Base-by-base conservation (phyloP, 35 echinoderm and acorn worm species). In the Ptychodera flava region DNA sequence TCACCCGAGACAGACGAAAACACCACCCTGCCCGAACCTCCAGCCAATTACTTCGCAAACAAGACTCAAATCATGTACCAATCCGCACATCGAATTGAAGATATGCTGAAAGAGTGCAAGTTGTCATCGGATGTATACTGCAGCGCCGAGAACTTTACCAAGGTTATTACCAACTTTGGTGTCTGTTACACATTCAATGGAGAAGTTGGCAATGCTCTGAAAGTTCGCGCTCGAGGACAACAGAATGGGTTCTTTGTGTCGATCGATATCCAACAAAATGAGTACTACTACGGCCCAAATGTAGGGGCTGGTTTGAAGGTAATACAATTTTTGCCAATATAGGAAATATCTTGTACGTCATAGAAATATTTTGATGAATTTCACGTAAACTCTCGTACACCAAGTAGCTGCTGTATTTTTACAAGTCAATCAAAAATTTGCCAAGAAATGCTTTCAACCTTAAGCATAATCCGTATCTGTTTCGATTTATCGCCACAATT, bases 291-390 rank as follows among this genome's bases (percentile, higher is more conserved):
- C 36, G 84, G 85, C 22, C 31, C n/a, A 31, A 85, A 90, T 32
- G 88, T 45, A 10, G 89, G 89, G 1, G 89, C 92, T 76, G 92
- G 92, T 32, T 84, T 94, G n/a, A 94, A 91, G 92, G 92, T 94
- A 93, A 64, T 64, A 12, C 22, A 22, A 64, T 64, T 12, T 12
- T 12, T n/a, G n/a, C n/a, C n/a, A n/a, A n/a, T n/a, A n/a, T n/a
- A n/a, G n/a, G n/a, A n/a, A n/a, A n/a, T n/a, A n/a, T n/a, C n/a
- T n/a, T n/a, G n/a, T n/a, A n/a, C n/a, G n/a, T n/a, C n/a, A n/a
- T n/a, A n/a, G n/a, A n/a, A n/a, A n/a, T n/a, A n/a, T n/a, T n/a
- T n/a, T n/a, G n/a, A n/a, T n/a, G n/a, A n/a, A n/a, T n/a, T n/a
- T n/a, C n/a, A n/a, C n/a, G n/a, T n/a, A n/a, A n/a, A n/a, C n/a